Conservation (phyloP, 53 echinoderm and acorn worm genomes). For the Henricia sp. region DNA sequence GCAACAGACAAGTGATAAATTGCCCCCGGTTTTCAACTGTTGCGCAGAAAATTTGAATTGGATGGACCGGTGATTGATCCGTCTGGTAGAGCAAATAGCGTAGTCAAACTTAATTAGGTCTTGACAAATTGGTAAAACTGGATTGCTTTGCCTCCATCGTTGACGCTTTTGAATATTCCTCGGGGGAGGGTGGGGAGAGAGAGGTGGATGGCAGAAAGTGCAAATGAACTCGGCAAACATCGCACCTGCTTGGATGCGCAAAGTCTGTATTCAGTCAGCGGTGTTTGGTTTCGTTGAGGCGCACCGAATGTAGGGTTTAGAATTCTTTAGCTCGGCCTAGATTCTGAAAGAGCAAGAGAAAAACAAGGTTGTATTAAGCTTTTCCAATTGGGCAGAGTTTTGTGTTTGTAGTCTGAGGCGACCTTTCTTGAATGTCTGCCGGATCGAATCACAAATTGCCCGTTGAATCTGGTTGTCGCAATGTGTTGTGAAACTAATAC, state of each 20-base stretch:
- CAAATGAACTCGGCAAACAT: not conserved
- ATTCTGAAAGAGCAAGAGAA: not conserved
- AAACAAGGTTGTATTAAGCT: not conserved
- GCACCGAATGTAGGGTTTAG: not conserved
- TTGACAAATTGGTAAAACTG: not conserved
- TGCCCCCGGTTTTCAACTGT: too few relatives aligned
- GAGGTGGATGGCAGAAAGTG: not conserved
- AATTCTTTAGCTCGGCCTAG: not conserved
- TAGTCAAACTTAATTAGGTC: constrained; percentile 6
- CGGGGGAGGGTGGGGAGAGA: too few relatives aligned
- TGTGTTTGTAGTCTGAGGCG: not conserved
- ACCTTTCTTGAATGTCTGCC: not conserved
- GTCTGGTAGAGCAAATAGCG: not conserved
- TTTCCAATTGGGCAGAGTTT: not conserved
- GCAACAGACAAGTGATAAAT: too few relatives aligned
- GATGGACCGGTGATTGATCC: too few relatives aligned
- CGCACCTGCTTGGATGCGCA: not conserved
- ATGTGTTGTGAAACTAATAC: not conserved
- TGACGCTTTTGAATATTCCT: not conserved
- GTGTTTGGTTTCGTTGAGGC: constrained; percentile 1
- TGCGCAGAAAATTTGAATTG: too few relatives aligned
- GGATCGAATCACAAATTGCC: constrained; percentile 58
- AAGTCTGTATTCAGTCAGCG: not conserved
- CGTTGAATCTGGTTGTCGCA: not conserved
- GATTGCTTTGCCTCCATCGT: not conserved